These are phyloP conservation scores for Conger conger DNA, from an alignment of 2,113 vertebrate genomes.

Conservation along the genomic window DNA sequence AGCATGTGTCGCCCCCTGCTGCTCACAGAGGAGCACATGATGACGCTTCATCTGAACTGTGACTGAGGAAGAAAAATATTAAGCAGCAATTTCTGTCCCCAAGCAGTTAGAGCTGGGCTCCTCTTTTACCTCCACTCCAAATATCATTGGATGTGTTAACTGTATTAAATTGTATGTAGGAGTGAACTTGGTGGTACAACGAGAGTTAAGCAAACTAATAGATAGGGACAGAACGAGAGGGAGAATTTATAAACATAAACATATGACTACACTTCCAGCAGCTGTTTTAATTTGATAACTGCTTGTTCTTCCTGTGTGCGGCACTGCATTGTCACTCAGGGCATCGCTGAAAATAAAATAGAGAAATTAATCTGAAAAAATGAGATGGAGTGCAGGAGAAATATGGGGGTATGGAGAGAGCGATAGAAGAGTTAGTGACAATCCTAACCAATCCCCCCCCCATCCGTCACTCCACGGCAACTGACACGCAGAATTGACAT, in stretches of 20 bases:
- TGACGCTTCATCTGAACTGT: neutral
- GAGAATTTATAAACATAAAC: neutral
- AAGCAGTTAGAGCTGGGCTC: neutral
- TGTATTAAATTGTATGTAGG: neutral
- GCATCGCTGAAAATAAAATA: neutral
- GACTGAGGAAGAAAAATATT: neutral
- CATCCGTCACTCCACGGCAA: neutral
- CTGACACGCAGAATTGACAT: constrained; percentile 4
- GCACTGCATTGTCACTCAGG: neutral
- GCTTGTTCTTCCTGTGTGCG: neutral
- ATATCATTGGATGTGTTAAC: neutral
- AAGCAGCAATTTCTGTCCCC: neutral
- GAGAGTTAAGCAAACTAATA: neutral
- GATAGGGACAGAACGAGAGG: neutral
- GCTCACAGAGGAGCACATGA: neutral
- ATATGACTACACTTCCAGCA: neutral
- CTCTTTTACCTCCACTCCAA: neutral
- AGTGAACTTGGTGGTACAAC: neutral
- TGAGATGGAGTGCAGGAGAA: neutral
- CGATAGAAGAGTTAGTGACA: neutral
- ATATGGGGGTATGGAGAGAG: neutral
- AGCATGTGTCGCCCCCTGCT: constrained; percentile 23
- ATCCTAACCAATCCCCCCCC: neutral
- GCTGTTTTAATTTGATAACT: neutral
- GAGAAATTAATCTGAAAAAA: neutral